A percentile compares a stretch with the other conserved stretches of the same genome.
Conservation (phyloP, 1,140 invertebrate genomes). For the Eriosoma lanigerum region DNA sequence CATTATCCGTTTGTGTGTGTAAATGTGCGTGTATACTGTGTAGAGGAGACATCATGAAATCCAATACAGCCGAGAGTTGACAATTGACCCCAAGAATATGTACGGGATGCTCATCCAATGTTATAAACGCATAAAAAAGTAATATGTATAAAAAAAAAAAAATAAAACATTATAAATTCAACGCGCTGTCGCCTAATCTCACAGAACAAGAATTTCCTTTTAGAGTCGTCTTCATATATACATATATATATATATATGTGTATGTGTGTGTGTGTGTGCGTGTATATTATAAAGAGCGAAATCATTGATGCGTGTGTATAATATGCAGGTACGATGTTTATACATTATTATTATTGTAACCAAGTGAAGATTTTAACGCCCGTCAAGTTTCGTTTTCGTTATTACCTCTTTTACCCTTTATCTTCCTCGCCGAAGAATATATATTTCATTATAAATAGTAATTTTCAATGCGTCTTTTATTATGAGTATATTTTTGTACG, state of each 20-base stretch:
- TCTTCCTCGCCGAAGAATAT: slow-evolving; percentile 13
- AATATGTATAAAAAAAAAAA: slow-evolving; percentile 9
- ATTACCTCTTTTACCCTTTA: slow-evolving; percentile 34
- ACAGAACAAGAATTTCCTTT: slow-evolving; percentile 51
- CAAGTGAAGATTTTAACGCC: slow-evolving; percentile 47
- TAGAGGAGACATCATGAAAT: slow-evolving; percentile 41
- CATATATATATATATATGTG: slow-evolving; percentile 30
- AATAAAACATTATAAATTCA: slow-evolving; percentile 50
- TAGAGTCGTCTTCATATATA: slow-evolving; percentile 37
- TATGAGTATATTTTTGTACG: not conserved
- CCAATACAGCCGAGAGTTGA: slow-evolving; percentile 50
- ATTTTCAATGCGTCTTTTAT: slow-evolving; percentile 15
- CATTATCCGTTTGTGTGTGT: slow-evolving; percentile 40
- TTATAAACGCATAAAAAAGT: slow-evolving; percentile 42
- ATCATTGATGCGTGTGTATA: slow-evolving; percentile 30
- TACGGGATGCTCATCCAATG: slow-evolving; percentile 30
- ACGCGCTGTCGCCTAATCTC: slow-evolving; percentile 50
- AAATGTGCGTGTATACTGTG: not conserved
- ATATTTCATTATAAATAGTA: not conserved
- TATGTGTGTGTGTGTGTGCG: too few species aligned
- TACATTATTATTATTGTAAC: not conserved
- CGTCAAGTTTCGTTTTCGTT: slow-evolving; percentile 51
- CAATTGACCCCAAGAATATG: slow-evolving; percentile 49
- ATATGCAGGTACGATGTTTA: not conserved
- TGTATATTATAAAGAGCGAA: slow-evolving; percentile 49